phyloP scores from a whole-genome alignment of 2,888 invertebrate genomes.

The Agrochola lychnidis region DNA sequence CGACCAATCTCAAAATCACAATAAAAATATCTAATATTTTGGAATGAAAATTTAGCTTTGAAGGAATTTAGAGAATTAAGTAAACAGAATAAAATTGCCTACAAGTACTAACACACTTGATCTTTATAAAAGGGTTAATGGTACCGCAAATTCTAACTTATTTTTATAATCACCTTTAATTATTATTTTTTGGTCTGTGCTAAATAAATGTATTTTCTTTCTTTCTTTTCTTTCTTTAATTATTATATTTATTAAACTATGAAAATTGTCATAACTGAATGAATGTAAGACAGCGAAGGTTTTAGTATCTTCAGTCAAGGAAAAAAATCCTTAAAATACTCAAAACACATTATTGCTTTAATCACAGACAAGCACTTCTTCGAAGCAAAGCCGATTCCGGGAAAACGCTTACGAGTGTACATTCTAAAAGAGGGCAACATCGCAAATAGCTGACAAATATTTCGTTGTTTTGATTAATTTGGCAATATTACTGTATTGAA shows the following conservation, averaged over 20 bases:
- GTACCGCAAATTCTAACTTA: slow-evolving; percentile 28
- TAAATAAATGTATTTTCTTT: too few relatives aligned
- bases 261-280: background rate
- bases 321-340: too few relatives aligned
- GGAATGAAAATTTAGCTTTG: slow-evolving; percentile 42
- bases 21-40: slow-evolving; percentile 19
- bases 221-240: too few relatives aligned
- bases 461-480: too few relatives aligned
- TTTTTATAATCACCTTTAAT: background rate
- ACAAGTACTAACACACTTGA: slow-evolving; percentile 26
- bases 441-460: too few relatives aligned
- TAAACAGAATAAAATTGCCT: slow-evolving; percentile 33
- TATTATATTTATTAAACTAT: background rate
- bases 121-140: slow-evolving; percentile 20
- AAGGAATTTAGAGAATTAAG: slow-evolving; percentile 19
- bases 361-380: background rate
- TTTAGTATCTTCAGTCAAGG: background rate
- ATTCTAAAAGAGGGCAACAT: too few relatives aligned
- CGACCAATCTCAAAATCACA: slow-evolving; percentile 13
- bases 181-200: too few relatives aligned
- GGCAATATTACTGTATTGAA: too few relatives aligned
- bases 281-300: background rate
- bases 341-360: too few relatives aligned
- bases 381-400: background rate
- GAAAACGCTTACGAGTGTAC: background rate